A percentile compares a stretch with the other conserved stretches of the same genome.
phyloP scores from a whole-genome alignment of 1,140 invertebrate genomes.

The Drosophila ohnishii region DNA sequence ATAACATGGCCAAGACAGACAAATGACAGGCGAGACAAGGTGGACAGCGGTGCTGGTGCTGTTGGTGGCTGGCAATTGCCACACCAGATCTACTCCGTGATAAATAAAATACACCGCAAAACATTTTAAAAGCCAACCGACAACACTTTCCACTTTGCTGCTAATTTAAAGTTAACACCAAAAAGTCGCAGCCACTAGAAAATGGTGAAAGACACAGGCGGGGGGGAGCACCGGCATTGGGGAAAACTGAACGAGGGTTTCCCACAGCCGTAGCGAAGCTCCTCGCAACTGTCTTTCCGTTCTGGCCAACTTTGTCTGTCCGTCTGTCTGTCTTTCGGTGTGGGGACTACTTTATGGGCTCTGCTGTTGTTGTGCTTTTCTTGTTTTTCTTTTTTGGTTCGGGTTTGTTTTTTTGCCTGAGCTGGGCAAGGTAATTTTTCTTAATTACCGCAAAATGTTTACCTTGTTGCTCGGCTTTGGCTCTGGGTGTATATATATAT shows the following conservation, averaged over 20 bases:
- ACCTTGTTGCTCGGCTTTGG: conserved; percentile 70
- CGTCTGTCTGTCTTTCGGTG: conserved; percentile 21
- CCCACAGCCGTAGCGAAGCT: conserved; percentile 42
- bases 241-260: conserved; percentile 39
- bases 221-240: not conserved
- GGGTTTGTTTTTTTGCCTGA: conserved; percentile 29
- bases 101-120: conserved; percentile 80
- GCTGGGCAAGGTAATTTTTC: conserved; percentile 76
- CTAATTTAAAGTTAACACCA: conserved; percentile 81
- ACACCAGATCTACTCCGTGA: conserved; percentile 69
- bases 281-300: conserved; percentile 45
- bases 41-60: conserved; percentile 16
- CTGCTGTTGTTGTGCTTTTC: conserved; percentile 40
- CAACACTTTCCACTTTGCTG: conserved; percentile 81
- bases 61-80: conserved; percentile 39
- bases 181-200: conserved; percentile 73
- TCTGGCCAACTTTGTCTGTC: conserved; percentile 47
- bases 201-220: conserved; percentile 38
- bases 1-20: conserved; percentile 54
- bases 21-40: conserved; percentile 57
- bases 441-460: conserved; percentile 81
- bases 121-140: conserved; percentile 81
- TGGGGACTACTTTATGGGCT: conserved; percentile 66
- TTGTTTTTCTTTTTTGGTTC: conserved; percentile 40
- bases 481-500: conserved; percentile 32